Percentiles rank a stretch among this genome's conserved stretches.
These are phyloP conservation scores for Uropsilus gracilis DNA, from an alignment of 2,113 vertebrate genomes.

Conservation along the genomic window DNA sequence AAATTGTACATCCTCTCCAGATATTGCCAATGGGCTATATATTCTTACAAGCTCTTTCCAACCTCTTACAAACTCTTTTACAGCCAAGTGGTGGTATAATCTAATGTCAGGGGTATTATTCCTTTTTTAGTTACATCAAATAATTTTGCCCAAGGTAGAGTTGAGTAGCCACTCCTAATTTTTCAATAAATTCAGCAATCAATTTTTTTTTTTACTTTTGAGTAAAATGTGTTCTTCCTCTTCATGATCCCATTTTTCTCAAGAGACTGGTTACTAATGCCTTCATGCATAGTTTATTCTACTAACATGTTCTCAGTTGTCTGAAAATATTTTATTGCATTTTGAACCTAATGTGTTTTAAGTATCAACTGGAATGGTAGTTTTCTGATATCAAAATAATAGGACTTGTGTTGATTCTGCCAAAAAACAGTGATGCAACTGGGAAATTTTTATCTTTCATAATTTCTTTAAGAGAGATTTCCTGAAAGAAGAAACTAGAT, in stretches of 20 bases:
- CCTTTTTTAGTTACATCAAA: not conserved
- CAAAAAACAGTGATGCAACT: not conserved
- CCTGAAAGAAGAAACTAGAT: constrained; percentile 14
- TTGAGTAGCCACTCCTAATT: not conserved
- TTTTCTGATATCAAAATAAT: not conserved
- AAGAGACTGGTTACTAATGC: not conserved
- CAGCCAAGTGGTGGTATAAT: not conserved
- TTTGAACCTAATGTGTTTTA: not conserved
- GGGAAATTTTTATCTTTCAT: not conserved
- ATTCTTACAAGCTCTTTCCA: not conserved
- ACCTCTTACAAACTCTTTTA: not conserved
- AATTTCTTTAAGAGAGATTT: not conserved
- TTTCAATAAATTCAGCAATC: not conserved
- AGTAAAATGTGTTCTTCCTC: not conserved
- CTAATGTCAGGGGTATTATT: not conserved
- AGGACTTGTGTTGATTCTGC: not conserved
- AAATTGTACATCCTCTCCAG: not conserved
- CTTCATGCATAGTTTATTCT: not conserved
- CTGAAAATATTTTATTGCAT: not conserved
- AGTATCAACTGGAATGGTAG: not conserved
- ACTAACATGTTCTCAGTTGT: not conserved
- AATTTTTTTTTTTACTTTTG: not conserved
- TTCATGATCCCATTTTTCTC: constrained; percentile 14
- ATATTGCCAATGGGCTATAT: not conserved
- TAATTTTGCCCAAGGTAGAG: not conserved